Base-by-base conservation (phyloP, 2,888 invertebrate genomes). In the Pristionchus fissidentatus region DNA sequence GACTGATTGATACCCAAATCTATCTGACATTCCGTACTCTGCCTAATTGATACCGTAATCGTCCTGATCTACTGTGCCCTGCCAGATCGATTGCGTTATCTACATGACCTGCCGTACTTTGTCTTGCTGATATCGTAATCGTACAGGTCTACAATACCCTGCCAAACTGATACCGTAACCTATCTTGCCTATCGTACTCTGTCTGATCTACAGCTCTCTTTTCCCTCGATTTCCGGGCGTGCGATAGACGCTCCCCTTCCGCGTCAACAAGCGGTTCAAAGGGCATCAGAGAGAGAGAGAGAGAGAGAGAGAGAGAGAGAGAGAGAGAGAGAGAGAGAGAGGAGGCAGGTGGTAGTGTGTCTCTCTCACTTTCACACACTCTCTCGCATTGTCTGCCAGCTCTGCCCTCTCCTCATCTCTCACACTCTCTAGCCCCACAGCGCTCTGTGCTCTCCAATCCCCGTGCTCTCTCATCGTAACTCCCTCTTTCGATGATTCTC, bases 221-320 rank as follows among this genome's bases (percentile, higher is more conserved):
- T 19, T 49, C 19, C 49, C 19, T 49, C 49, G 10, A 15, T 19
- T 49, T 19, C 49, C 19, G 19, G 49, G 13, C 19, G 7, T 15
- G n/a, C 62, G 13, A 15, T 26, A n/a, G 7, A 8, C 62, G 8
- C 62, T 8, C 19, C 29, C 62, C 8, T n/a, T 26, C 62, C 78
- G 55, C 57, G 38, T 78, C 52, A 75, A 49, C 75, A 49, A 46
- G 32, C 75, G 49, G 75, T 49, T n/a, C n/a, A n/a, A n/a, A n/a
- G n/a, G n/a, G n/a, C n/a, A n/a, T n/a, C 46, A 32, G 10, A 49
- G 29, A 43, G 22, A 49, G 75, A 29, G 46, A 75, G n/a, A 38
- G 15, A 41, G 38, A 66, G 66, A 41, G 38, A 7, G 41, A 41
- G 41, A 41, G 75, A 32, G 10, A 49, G 29, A 43, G 22, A 49